A percentile compares a stretch with the other conserved stretches of the same genome.
Evolutionary conservation across 2,888 invertebrate species (phyloP).

Genomic region (Phania funesta): DNA sequence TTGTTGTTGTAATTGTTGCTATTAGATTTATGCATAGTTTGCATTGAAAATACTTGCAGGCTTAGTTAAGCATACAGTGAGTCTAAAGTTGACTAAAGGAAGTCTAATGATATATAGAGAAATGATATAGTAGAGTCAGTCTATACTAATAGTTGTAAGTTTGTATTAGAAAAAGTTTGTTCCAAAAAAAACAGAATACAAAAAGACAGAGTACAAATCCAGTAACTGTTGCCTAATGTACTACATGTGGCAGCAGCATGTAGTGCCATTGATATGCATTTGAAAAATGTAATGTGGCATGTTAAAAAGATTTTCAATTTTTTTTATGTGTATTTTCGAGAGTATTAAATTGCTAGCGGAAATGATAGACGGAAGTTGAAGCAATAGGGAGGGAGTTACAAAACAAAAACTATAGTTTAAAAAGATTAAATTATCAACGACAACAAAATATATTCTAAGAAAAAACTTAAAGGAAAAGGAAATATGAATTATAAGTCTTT

Average conservation of each 20-base stretch:
- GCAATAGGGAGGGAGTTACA: constrained; percentile 10
- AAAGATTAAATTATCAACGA: constrained; percentile 57
- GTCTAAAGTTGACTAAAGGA: constrained; percentile 54
- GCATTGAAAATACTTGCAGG: constrained; percentile 73
- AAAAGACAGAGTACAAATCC: constrained; percentile 17
- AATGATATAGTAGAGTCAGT: constrained; percentile 63
- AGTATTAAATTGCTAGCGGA: constrained; percentile 76
- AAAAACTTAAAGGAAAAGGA: constrained; percentile 10
- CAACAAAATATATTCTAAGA: background rate
- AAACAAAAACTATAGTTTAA: constrained; percentile 52
- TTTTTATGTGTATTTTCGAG: constrained; percentile 26
- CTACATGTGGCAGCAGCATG: constrained; percentile 25
- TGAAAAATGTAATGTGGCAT: constrained; percentile 68
- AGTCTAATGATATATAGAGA: constrained; percentile 67
- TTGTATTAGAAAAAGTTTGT: constrained; percentile 24
- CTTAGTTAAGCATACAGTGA: constrained; percentile 68
- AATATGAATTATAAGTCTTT: constrained; percentile 32
- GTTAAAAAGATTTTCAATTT: constrained; percentile 64
- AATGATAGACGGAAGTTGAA: constrained; percentile 74
- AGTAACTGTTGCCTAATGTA: constrained; percentile 61
- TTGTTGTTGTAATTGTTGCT: constrained; percentile 41
- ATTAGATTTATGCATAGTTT: constrained; percentile 69
- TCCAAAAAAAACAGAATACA: background rate
- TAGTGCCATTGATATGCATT: constrained; percentile 62
- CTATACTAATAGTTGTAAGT: constrained; percentile 35